Evolutionary conservation across 2,888 invertebrate species (phyloP), one percentile per base, ranked within the genome.

Genomic region (Cotesia congregata): DNA sequence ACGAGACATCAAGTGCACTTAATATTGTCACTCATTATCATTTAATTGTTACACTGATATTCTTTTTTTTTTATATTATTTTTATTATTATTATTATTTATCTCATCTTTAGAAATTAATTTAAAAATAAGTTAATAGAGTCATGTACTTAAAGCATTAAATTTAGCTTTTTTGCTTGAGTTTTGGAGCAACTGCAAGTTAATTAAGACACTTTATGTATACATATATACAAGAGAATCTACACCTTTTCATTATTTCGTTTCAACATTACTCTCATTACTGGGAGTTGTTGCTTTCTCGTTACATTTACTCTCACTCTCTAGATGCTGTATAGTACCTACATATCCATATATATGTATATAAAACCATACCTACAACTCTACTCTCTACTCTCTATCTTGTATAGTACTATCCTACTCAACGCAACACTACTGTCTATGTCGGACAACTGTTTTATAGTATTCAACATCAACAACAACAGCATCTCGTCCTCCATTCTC

Each of bases 221-320:
- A 67, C 60, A 67, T 74, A 67, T 62, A 50, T 59, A 38, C 5
- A n/a, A 17, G 67, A 59, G 59, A 67, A 67, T 74, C 17, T 12
- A 40, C 65, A 17, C 67, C 75, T 79, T 78, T 76, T 77, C 74
- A 81, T 82, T 81, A 81, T 82, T 81, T 80, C 80, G 80, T 81
- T 80, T 80, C 81, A 79, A 82, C 81, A 79, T 83, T 81, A 80
- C 78, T 82, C 79, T 82, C 81, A 80, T 81, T 80, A 82, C 75
- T 39, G 74, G 40, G 50, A 75, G 67, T 64, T 61, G 64, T 71
- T 67, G 73, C 40, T 59, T 61, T 70, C 74, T n/a, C 70, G 65
- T 74, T 50, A 50, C 50, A 50, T 50, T 50, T 50, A 50, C 68
- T 75, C 50, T 69, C 39, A n/a, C 62, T 17, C 20, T 67, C 40